Evolutionary conservation across 1,140 invertebrate genomes (phyloP), one percentile per base, ranked within the genome.

Genomic region (Vollenhovia emeryi): DNA sequence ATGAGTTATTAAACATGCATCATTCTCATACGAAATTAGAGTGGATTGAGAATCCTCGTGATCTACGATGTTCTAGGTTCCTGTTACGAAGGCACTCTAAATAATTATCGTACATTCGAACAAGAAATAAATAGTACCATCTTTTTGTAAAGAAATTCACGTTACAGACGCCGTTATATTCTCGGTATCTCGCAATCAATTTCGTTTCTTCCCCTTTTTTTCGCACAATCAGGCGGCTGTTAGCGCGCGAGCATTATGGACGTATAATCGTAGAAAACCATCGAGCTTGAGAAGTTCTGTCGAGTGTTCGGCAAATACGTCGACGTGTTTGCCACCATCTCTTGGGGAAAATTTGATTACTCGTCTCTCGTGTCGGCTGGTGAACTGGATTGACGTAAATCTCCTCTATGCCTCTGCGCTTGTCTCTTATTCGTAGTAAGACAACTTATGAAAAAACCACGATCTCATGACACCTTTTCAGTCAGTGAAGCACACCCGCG

Each of bases 321-420:
- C 75, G 71, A 85, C 87, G 88, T 89, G 82, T 89, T 90, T 90
- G 88, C 85, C 82, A 78, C 68, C 87, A 76, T 85, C 85, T 86
- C 85, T 89, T 74, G 75, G 45, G 36, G 89, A 90, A 90, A 90
- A 90, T 90, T 90, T 90, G 88, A 90, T 89, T 90, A 90, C 89
- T 89, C 62, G 68, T 76, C 75, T 78, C 40, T 52, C 45, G 74
- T 84, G 87, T 78, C 60, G 55, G 78, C 13, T 64, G 74, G n/a
- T 27, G 30, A 50, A 52, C 75, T 85, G 24, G 85, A 86, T 89
- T 85, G 87, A 90, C 88, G 85, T 87, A 89, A 89, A 87, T 90
- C 85, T 85, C 43, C 33, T 21, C 18, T 27, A 68, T 55, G 15
- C 24, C 36, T 55, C 18, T 68, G 43, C 30, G 8, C 30, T 36